These are phyloP conservation scores for Colletes latitarsis DNA, from an alignment of 1,140 invertebrate genomes.

Conservation along the genomic window DNA sequence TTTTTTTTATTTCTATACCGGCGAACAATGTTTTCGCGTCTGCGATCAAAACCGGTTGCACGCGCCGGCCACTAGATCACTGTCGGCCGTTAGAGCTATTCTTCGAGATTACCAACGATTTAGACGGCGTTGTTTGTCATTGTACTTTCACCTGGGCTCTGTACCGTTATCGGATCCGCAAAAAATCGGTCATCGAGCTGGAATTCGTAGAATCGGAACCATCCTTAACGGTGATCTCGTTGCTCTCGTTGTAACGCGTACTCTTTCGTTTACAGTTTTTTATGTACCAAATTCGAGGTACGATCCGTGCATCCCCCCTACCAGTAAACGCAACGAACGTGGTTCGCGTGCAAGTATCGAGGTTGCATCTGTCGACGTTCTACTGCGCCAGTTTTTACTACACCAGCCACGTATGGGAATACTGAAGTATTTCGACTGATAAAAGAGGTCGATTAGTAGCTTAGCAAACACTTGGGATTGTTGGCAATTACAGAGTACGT, in stretches of 20 bases:
- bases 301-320: too few relatives aligned
- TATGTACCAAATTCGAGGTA: too few relatives aligned
- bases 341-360: too few relatives aligned
- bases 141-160: slow-evolving; percentile 31
- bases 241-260: too few relatives aligned
- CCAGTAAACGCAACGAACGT: too few relatives aligned
- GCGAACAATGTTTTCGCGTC: slow-evolving; percentile 32
- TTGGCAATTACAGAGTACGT: slow-evolving; percentile 25
- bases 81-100: slow-evolving; percentile 29
- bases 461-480: not conserved
- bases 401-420: not conserved
- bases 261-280: too few relatives aligned
- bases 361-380: not conserved
- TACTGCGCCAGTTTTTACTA: not conserved
- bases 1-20: too few relatives aligned
- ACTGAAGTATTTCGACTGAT: not conserved
- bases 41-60: slow-evolving; percentile 41
- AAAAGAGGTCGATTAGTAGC: slow-evolving; percentile 27
- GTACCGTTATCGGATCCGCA: not conserved
- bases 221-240: too few relatives aligned
- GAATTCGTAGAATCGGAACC: not conserved
- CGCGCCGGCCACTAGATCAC: slow-evolving; percentile 24
- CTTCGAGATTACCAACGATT: slow-evolving; percentile 36
- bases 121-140: slow-evolving; percentile 17
- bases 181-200: not conserved